phyloP scores from a whole-genome alignment of 2,797 vertebrate genomes.

The Morus bassanus region DNA sequence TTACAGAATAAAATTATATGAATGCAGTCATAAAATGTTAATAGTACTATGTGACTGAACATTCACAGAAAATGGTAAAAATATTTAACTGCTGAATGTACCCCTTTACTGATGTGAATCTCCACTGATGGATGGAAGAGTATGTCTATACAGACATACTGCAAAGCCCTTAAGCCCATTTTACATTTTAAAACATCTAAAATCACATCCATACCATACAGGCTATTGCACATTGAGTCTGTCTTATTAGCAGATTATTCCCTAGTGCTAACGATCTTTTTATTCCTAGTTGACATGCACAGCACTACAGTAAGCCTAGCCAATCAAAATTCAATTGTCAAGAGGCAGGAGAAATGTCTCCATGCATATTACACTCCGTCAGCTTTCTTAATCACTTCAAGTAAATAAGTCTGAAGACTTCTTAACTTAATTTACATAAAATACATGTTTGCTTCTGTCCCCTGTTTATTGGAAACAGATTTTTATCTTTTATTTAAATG shows the following conservation, averaged over 20 bases:
- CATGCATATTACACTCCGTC: not conserved
- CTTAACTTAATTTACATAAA: not conserved
- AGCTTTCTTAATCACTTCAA: constrained; percentile 14
- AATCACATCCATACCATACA: constrained; percentile 2
- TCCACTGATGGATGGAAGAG: not conserved
- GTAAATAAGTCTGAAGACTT: not conserved
- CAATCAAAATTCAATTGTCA: constrained; percentile 32
- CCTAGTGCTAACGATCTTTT: constrained; percentile 14
- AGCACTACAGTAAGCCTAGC: not conserved
- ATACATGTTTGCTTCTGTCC: not conserved
- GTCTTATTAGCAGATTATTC: constrained; percentile 30
- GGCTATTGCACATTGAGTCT: not conserved
- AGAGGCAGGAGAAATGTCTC: not conserved
- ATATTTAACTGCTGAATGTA: not conserved
- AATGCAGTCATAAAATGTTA: not conserved
- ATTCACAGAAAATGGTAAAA: not conserved
- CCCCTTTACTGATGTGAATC: not conserved
- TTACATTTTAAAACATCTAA: constrained; percentile 22
- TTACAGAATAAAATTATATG: not conserved
- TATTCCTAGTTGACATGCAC: not conserved
- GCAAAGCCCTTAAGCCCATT: constrained; percentile 1
- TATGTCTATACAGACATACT: not conserved
- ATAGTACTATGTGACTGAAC: not conserved
- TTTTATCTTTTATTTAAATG: not conserved
- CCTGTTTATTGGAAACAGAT: not conserved